Evolutionary conservation across 2,113 vertebrate genomes (phyloP).

Genomic region (Aspidoscelis tigris): DNA sequence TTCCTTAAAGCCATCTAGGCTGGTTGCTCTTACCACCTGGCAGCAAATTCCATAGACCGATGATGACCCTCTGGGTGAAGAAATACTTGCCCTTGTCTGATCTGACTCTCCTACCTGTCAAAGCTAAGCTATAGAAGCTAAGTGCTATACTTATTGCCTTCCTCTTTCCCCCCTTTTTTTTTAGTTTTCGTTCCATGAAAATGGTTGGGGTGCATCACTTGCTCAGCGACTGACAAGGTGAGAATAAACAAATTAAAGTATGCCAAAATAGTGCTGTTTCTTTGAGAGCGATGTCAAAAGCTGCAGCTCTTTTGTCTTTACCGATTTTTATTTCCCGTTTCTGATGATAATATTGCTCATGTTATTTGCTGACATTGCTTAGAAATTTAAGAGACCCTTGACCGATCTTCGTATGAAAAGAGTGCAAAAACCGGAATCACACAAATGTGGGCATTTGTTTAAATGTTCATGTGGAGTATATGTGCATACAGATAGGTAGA

Average conservation of each 20-base stretch:
- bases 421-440: neutral
- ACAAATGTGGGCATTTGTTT: neutral
- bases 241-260: slow-evolving; percentile 42
- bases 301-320: no score
- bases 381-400: neutral
- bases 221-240: slow-evolving; percentile 88
- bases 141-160: neutral
- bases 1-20: no score
- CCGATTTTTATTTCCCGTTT: neutral
- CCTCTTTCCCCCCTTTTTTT: slow-evolving; percentile 39
- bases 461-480: neutral
- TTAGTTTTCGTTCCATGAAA: slow-evolving; percentile 87
- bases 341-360: neutral
- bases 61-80: no score
- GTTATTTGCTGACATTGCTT: neutral
- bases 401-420: neutral
- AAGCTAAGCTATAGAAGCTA: neutral
- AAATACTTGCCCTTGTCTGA: no score
- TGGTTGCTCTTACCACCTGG: no score
- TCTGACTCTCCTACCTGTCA: no score
- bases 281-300: neutral
- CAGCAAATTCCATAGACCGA: no score
- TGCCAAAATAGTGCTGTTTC: fast-evolving
- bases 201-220: slow-evolving; percentile 87
- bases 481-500: neutral